A percentile compares a stretch with the other conserved stretches of the same genome.
Evolutionary conservation across 2,113 vertebrate species (phyloP).

Genomic region (Bucco capensis): DNA sequence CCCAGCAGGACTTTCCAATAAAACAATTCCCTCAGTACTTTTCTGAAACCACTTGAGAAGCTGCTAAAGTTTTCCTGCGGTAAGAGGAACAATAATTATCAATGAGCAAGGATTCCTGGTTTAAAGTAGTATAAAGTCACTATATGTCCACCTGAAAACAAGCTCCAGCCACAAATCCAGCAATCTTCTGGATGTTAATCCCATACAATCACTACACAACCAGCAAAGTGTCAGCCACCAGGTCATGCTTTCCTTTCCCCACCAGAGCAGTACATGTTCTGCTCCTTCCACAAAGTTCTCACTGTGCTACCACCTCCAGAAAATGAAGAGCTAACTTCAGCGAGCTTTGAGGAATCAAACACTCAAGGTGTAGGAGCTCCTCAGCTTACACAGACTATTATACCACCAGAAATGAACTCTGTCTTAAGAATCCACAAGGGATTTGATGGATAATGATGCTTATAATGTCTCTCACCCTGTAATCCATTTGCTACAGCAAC

Average conservation of each 20-base stretch:
- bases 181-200: neutral
- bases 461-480: neutral
- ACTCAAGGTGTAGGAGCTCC: neutral
- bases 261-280: neutral
- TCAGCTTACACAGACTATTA: neutral
- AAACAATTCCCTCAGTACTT: neutral
- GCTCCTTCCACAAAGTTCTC: neutral
- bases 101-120: neutral
- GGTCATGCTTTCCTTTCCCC: neutral
- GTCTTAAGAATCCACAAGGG: neutral
- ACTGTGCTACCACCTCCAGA: neutral
- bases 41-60: neutral
- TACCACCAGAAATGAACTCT: rapidly evolving
- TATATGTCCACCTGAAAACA: neutral
- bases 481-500: neutral
- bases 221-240: neutral
- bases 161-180: neutral
- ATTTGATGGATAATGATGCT: neutral
- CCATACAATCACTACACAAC: neutral
- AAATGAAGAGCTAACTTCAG: neutral
- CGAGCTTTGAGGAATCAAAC: neutral
- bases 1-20: neutral
- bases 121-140: neutral
- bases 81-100: neutral
- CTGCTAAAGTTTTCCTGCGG: neutral